phyloP scores from a whole-genome alignment of 2,797 vertebrate species.

The Rhyacichthys aspro region DNA sequence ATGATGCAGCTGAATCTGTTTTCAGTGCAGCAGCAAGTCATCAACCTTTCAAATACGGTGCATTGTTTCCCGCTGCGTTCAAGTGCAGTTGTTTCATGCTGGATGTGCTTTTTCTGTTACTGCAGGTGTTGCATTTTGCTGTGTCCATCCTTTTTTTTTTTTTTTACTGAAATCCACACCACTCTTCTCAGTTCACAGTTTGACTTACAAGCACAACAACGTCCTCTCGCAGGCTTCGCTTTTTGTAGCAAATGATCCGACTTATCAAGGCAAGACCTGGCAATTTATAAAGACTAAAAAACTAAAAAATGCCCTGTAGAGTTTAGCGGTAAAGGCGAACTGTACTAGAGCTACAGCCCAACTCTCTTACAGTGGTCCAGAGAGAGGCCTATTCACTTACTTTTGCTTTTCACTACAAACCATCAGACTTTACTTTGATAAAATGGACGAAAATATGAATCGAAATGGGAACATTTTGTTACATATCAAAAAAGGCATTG shows the following conservation, averaged over 20 bases:
- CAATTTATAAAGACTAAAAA: too few species aligned
- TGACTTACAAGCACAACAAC: slow-evolving; percentile 1
- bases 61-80: slow-evolving; percentile 2
- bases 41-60: not conserved
- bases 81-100: slow-evolving; percentile 12
- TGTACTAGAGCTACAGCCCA: too few species aligned
- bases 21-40: not conserved
- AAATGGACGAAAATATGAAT: too few species aligned
- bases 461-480: too few species aligned
- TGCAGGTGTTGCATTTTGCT: slow-evolving; percentile 19
- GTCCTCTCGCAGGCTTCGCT: not conserved
- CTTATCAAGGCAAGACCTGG: not conserved
- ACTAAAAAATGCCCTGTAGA: too few species aligned
- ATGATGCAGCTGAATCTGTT: not conserved
- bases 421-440: too few species aligned
- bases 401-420: too few species aligned
- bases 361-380: too few species aligned
- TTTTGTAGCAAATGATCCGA: not conserved
- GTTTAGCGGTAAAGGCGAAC: not conserved
- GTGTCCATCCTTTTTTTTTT: slow-evolving; percentile 5
- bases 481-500: too few species aligned
- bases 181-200: not conserved
- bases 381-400: too few species aligned
- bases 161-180: slow-evolving; percentile 11
- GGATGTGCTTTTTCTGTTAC: not conserved